phyloP scores from a whole-genome alignment of 1,140 invertebrate species.

The Drosophila miranda region DNA sequence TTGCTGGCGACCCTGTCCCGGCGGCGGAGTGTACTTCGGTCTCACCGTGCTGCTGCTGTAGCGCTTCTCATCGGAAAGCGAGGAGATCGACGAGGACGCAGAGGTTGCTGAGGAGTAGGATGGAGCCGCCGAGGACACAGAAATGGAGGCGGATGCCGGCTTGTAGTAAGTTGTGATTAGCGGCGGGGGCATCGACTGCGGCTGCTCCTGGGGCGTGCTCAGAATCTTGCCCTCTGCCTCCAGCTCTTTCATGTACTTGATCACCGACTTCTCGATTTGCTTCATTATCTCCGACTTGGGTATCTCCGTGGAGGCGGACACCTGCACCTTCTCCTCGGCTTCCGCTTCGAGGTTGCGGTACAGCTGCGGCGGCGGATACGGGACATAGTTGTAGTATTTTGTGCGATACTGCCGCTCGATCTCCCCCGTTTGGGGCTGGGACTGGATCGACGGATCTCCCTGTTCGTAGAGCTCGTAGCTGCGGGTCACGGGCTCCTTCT shows the following conservation, averaged over 20 bases:
- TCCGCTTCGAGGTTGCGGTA: constrained; percentile 56
- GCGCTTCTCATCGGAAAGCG: constrained; percentile 57
- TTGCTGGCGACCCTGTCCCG: constrained; percentile 12
- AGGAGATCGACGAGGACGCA: not conserved
- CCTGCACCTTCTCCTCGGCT: constrained; percentile 69
- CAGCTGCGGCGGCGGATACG: constrained; percentile 19
- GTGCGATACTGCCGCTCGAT: constrained; percentile 76
- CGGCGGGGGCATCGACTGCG: constrained; percentile 34
- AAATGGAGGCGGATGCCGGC: constrained; percentile 42
- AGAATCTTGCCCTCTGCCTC: constrained; percentile 79
- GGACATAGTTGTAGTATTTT: constrained; percentile 61
- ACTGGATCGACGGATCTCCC: constrained; percentile 9
- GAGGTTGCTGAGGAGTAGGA: not conserved
- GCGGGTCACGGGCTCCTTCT: constrained; percentile 69
- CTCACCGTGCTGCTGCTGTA: constrained; percentile 62
- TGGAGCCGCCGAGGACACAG: not conserved
- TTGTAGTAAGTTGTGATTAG: constrained; percentile 71
- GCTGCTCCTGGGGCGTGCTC: constrained; percentile 61
- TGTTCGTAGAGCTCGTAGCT: constrained; percentile 68
- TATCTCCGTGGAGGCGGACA: constrained; percentile 78
- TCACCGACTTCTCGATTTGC: constrained; percentile 78
- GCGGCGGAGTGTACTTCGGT: constrained; percentile 51
- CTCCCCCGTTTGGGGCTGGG: constrained; percentile 17
- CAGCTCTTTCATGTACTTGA: constrained; percentile 81
- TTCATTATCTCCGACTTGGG: constrained; percentile 82